A percentile compares a stretch with the other conserved stretches of the same genome.
These are phyloP conservation scores for Eucidaris tribuloides DNA, from an alignment of 35 echinoderm and acorn worm species.

Conservation along the genomic window DNA sequence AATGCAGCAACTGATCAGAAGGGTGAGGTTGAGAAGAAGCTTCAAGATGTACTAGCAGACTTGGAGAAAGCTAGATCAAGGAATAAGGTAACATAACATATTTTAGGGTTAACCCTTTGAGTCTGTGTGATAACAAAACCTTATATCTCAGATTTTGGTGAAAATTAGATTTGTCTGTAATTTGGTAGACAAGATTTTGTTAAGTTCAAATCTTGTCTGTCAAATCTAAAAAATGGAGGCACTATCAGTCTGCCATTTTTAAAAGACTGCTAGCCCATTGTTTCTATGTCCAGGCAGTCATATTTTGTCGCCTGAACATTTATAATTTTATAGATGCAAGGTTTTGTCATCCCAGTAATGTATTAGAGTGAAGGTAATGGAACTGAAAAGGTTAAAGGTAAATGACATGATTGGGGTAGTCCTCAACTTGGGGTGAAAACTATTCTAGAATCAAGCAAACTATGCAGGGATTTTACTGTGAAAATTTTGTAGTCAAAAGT, in stretches of 20 bases:
- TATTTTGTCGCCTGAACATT: too few species aligned
- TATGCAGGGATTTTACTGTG: too few species aligned
- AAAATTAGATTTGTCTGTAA: not conserved
- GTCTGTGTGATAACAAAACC: not conserved
- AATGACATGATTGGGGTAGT: too few species aligned
- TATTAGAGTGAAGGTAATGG: too few species aligned
- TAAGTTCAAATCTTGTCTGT: not conserved
- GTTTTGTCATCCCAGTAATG: too few species aligned
- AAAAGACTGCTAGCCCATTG: not conserved
- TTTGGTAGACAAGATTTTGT: not conserved
- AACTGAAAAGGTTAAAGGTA: too few species aligned
- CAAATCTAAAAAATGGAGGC: not conserved
- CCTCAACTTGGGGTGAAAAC: too few species aligned
- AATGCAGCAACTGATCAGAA: conserved; percentile 8
- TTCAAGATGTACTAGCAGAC: not conserved
- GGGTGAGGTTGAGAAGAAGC: conserved; percentile 23
- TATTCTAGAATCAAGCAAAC: too few species aligned
- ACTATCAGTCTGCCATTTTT: not conserved
- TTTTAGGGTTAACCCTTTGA: not conserved
- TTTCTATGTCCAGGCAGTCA: too few species aligned
- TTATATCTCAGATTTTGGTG: too few species aligned
- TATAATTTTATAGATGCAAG: too few species aligned
- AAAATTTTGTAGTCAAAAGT: too few species aligned
- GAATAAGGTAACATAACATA: not conserved
- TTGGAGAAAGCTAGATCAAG: not conserved